Base-by-base conservation (phyloP, 2,797 vertebrate species). In the Fistularia tabacaria region DNA sequence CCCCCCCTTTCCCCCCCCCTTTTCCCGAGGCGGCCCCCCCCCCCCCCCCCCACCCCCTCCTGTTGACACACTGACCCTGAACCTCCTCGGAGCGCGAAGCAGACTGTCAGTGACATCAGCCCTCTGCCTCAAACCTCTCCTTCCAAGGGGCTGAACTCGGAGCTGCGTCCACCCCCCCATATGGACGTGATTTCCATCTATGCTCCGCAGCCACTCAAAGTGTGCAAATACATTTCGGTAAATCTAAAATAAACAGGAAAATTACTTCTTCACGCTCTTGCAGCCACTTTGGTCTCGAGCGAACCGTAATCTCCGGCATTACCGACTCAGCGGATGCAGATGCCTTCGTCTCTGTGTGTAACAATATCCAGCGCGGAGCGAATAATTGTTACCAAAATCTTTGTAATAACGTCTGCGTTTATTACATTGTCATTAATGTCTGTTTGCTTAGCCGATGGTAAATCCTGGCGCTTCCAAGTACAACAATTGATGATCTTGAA, bases 251-350 rank as follows among this genome's bases (percentile, higher is more conserved):
- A 86, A 85, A 88, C 80, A 83, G 64, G 39, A 46, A 56, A 65
- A 85, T 84, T 80, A 79, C 73, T 66, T 75, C 73, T 83, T 86
- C 80, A 74, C 82, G 85, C 83, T 86, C 64, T 60, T 80, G 73
- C 74, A 80, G 80, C 69, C 73, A 77, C 77, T 76, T 83, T 79
- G 70, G 75, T 83, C 72, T 78, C 69, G 72, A 76, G 74, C 76
- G 74, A 80, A 81, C 75, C 71, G 46, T 79, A 78, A 82, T 78
- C 64, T 78, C 54, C 55, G 61, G 64, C 74, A 64, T 63, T 62
- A 60, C 64, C 49, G 53, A 72, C 48, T 65, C 43, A 5, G 62
- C 8, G 68, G 70, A 79, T 77, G 62, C 37, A 60, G 57, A 61
- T 45, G 65, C 59, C 67, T 72, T 71, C 63, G 82, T 74, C 69